Evolutionary conservation across 2,888 invertebrate species (phyloP), one percentile per base, ranked within the genome.

Genomic region (Agrotis segetum): DNA sequence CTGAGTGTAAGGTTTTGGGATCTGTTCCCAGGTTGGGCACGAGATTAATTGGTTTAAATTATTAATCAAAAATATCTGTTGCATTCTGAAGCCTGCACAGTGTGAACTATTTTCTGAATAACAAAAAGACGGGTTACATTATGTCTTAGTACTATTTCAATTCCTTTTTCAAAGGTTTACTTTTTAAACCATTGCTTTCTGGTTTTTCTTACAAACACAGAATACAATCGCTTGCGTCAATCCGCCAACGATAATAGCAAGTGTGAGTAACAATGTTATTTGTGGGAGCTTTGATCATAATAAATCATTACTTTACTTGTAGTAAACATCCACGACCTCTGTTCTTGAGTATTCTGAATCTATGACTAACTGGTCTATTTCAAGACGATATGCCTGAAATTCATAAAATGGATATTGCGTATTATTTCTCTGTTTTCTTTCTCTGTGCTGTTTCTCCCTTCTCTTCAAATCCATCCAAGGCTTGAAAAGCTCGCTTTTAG

Each of bases 251-350:
- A 47, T 62, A 55, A 34, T 49, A 49, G 2, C 17, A 40, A 67
- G 50, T 50, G 46, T 74, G 74, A 74, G 50, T 61, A 74, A 74
- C 21, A 24, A 1, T n/a, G 14, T 21, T 72, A 75, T 75, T 62
- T 53, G 49, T 44, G 17, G 60, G 56, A 61, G 50, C 63, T 76
- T 52, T 56, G 75, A 68, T 71, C 56, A 65, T n/a, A 14, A 56
- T 55, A 47, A 63, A 47, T 67, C n/a, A 60, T 55, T 50, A 64
- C 46, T 21, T n/a, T 2, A n/a, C 34, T 56, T 56, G 21, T 49
- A 62, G 21, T 74, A 75, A 19, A 49, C 56, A 46, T 24, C 55
- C 24, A 49, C 29, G 14, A 62, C 19, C 50, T 62, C 3, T 49
- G 11, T 29, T 60, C 24, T 59, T 2, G 46, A 21, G 34, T 29